A percentile compares a stretch with the other conserved stretches of the same genome.
Evolutionary conservation across 2,113 vertebrate species (phyloP).

Genomic region (Lophotis ruficrista): DNA sequence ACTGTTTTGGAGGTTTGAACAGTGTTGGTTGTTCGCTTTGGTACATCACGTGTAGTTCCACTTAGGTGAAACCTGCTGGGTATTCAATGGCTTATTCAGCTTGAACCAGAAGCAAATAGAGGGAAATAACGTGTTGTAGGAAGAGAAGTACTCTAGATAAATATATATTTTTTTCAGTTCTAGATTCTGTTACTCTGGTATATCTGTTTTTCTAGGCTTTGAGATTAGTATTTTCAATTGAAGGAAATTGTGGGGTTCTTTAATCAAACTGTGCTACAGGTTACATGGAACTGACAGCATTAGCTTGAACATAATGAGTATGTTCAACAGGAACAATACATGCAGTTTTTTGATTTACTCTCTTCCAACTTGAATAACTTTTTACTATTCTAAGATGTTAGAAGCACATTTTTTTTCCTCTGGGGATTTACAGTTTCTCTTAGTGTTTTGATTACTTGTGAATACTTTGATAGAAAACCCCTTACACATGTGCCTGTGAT

Average conservation of each 20-base stretch:
- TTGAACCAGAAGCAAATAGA: not conserved
- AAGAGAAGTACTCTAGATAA: not conserved
- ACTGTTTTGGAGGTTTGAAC: not conserved
- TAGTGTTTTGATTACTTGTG: constrained; percentile 45
- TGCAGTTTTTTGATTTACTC: not conserved
- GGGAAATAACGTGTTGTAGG: not conserved
- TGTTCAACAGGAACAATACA: not conserved
- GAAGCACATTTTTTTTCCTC: constrained; percentile 42
- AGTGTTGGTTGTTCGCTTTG: not conserved
- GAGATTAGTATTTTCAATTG: not conserved
- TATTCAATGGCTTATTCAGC: not conserved
- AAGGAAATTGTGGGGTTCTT: not conserved
- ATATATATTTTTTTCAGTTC: not conserved
- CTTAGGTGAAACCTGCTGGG: not conserved
- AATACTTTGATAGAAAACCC: constrained; percentile 47
- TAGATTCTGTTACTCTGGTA: not conserved
- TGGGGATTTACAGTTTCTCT: constrained; percentile 40
- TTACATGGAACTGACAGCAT: not conserved
- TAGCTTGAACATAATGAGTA: not conserved
- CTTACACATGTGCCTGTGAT: not conserved
- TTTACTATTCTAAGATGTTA: constrained; percentile 18
- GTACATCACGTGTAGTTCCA: not conserved
- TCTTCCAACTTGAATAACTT: constrained; percentile 13
- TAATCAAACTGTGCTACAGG: not conserved
- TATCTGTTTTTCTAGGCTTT: not conserved